These are phyloP conservation scores for Kryptolebias ocellatus DNA, from an alignment of 2,797 vertebrate genomes.

Conservation along the genomic window DNA sequence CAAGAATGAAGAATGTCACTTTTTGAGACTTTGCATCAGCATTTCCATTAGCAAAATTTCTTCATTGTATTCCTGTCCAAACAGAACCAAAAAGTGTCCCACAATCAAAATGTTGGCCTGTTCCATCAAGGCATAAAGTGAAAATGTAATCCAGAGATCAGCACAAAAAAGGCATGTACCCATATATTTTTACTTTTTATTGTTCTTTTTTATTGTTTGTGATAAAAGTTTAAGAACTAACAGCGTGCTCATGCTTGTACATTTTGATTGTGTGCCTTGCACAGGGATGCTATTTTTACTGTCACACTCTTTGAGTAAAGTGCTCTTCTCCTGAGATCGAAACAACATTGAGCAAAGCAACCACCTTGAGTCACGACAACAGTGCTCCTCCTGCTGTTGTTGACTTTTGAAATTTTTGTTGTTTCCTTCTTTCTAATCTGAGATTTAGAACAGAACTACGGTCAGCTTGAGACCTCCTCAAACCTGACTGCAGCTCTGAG, in stretches of 20 bases:
- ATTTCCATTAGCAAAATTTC: too few relatives aligned
- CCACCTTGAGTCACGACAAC: background rate
- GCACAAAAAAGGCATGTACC: too few relatives aligned
- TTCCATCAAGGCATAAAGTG: too few relatives aligned
- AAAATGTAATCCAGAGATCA: too few relatives aligned
- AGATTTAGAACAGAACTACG: constrained; percentile 23
- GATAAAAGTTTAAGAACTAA: background rate
- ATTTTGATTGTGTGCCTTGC: background rate
- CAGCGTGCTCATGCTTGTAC: background rate
- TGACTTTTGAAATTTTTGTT: background rate
- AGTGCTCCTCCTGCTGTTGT: background rate
- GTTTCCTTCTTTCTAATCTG: background rate
- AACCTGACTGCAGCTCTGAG: constrained; percentile 22
- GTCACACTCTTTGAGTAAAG: background rate
- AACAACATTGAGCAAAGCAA: background rate
- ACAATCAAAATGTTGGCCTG: too few relatives aligned
- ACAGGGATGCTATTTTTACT: background rate
- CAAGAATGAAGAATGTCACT: too few relatives aligned
- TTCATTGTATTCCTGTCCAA: too few relatives aligned
- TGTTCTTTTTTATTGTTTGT: background rate
- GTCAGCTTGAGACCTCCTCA: background rate
- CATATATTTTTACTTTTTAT: background rate
- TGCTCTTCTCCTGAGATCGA: background rate
- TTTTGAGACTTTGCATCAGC: too few relatives aligned
- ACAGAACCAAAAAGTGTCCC: too few relatives aligned